Evolutionary conservation across 1,140 invertebrate genomes (phyloP), one percentile per base, ranked within the genome.

Genomic region (Ericerus pela): DNA sequence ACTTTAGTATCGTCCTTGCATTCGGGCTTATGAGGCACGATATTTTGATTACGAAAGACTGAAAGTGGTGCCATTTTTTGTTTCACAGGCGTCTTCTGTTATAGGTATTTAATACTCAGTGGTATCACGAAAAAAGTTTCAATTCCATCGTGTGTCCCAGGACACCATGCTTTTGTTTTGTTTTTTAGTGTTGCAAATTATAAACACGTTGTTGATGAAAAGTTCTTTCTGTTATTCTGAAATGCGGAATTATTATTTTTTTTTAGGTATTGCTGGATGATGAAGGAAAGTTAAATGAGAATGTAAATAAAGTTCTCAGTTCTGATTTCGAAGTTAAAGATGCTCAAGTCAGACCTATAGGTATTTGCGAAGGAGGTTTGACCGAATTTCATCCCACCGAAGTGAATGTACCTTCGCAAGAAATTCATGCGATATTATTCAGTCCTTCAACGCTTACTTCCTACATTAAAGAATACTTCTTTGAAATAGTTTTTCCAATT

Each of bases 401-500:
- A 51, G 67, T 63, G 59, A 65, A 63, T 2, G 61, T 65, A 18
- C 1, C 52, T 53, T 30, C 59, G 26, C 73, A 79, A 29, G 76
- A 77, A 43, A 74, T 73, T n/a, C 70, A 65, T 1, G 68, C 68
- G 0, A 66, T 75, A 16, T 68, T 63, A 1, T 72, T 72, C 28
- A 70, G 72, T n/a, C n/a, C n/a, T n/a, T n/a, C n/a, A n/a, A n/a
- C n/a, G n/a, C n/a, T n/a, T n/a, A n/a, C n/a, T n/a, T n/a, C n/a
- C n/a, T n/a, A n/a, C n/a, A n/a, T n/a, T n/a, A 82, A 87, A 37
- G 86, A 90, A 61, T 89, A 93, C 65, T 74, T 90, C 53, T 78
- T 91, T n/a, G 94, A 88, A 0, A 90, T 89, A 58, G 81, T 96
- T 12, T 76, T 95, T 37, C 91, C 91, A 0, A 85, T 84, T 0